Conservation (phyloP, 2,888 invertebrate species). For the Oscheius sp. region DNA sequence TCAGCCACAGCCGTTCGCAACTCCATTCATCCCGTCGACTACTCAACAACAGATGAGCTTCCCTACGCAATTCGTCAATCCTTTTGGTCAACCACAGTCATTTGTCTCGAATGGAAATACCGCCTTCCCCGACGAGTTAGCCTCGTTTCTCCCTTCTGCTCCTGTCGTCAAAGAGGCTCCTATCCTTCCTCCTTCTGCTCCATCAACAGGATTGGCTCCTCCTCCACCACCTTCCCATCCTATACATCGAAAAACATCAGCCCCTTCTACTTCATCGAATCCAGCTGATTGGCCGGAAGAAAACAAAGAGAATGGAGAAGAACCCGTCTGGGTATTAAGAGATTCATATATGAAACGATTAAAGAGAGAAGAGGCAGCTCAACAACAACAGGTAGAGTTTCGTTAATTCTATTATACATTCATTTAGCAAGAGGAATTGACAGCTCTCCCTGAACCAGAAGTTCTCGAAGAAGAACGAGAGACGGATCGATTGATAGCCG, state of each 20-base stretch:
- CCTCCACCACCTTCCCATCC: slow-evolving; percentile 54
- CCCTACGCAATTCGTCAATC: slow-evolving; percentile 20
- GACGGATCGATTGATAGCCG: slow-evolving; percentile 80
- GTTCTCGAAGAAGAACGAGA: slow-evolving; percentile 77
- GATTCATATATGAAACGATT: slow-evolving; percentile 66
- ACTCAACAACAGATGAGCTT: slow-evolving; percentile 7
- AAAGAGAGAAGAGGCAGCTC: slow-evolving; percentile 59
- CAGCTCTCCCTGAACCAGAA: slow-evolving; percentile 28
- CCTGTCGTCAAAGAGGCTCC: neutral
- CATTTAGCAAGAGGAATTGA: slow-evolving; percentile 22
- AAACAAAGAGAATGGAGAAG: slow-evolving; percentile 52
- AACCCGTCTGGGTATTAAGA: slow-evolving; percentile 67
- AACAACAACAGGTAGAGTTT: slow-evolving; percentile 12
- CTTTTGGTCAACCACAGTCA: slow-evolving; percentile 13
- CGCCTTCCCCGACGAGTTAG: slow-evolving; percentile 3
- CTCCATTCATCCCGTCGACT: neutral
- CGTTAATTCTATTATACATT: neutral
- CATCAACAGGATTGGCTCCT: slow-evolving; percentile 30
- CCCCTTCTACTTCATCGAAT: too few relatives aligned
- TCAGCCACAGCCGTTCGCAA: slow-evolving; percentile 3
- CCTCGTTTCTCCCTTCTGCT: slow-evolving; percentile 3
- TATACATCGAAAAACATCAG: slow-evolving; percentile 31
- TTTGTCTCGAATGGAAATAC: neutral
- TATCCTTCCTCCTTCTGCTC: neutral
- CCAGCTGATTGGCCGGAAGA: slow-evolving; percentile 47